Percentiles rank a stretch among this genome's conserved stretches.
These are phyloP conservation scores for Toxotes jaculatrix DNA, from an alignment of 2,113 vertebrate genomes.

Conservation along the genomic window DNA sequence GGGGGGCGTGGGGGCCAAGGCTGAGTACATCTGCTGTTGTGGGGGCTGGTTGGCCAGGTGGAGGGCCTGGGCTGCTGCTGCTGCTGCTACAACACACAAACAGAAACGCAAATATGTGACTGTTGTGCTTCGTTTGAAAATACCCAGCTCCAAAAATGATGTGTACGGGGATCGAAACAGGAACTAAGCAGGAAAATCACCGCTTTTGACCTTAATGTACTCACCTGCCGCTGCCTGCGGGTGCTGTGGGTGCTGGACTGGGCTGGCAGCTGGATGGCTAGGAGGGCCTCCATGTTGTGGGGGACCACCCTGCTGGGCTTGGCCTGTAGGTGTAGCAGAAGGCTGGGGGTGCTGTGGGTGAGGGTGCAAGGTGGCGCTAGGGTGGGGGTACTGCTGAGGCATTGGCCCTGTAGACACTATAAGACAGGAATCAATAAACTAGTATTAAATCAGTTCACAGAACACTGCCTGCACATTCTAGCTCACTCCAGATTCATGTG, in stretches of 20 bases:
- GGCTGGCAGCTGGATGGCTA: slow-evolving; percentile 95
- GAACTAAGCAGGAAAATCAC: too few species aligned
- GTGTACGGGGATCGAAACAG: not conserved
- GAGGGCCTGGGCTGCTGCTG: slow-evolving; percentile 88
- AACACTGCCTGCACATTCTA: not conserved
- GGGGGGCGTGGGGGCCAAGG: slow-evolving; percentile 94
- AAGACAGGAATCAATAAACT: slow-evolving; percentile 36
- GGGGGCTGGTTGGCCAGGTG: slow-evolving; percentile 92
- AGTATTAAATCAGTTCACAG: not conserved
- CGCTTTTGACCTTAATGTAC: too few species aligned
- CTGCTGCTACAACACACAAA: slow-evolving; percentile 59
- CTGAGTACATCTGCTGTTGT: slow-evolving; percentile 97
- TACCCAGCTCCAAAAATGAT: not conserved
- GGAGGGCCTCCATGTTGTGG: slow-evolving; percentile 90
- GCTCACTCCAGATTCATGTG: not conserved
- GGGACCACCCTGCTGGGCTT: slow-evolving; percentile 88
- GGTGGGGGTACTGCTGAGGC: slow-evolving; percentile 96
- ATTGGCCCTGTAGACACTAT: slow-evolving; percentile 95
- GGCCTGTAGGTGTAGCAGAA: slow-evolving; percentile 96
- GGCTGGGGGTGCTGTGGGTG: slow-evolving; percentile 95
- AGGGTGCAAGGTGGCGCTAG: slow-evolving; percentile 91
- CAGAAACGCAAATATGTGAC: not conserved
- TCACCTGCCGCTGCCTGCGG: slow-evolving; percentile 88
- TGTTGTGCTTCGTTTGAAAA: not conserved
- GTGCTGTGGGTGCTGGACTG: slow-evolving; percentile 96